phyloP scores from a whole-genome alignment of 2,888 invertebrate genomes.

The Aphodius granarius region DNA sequence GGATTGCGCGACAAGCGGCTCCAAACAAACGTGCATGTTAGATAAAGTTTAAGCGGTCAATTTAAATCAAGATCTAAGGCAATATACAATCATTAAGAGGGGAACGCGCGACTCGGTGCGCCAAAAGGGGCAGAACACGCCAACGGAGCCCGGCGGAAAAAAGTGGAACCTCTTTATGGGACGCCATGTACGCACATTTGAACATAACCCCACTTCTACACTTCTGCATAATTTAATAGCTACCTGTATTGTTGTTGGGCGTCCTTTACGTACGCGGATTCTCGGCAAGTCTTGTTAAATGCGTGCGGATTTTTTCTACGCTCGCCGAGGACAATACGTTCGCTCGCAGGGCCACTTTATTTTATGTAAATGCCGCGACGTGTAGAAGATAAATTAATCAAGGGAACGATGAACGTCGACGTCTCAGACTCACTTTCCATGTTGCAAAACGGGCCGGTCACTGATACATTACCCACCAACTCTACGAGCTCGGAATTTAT shows the following conservation, averaged over 20 bases:
- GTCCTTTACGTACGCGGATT: slow-evolving; percentile 19
- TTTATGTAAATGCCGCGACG: slow-evolving; percentile 9
- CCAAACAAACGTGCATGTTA: slow-evolving; percentile 39
- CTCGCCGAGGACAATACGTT: slow-evolving; percentile 7
- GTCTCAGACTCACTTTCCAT: slow-evolving; percentile 8
- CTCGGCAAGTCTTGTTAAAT: neutral
- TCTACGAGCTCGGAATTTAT: slow-evolving; percentile 2
- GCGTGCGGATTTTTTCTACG: slow-evolving; percentile 20
- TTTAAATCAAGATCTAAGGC: slow-evolving; percentile 45
- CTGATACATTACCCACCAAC: slow-evolving; percentile 1
- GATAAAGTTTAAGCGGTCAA: slow-evolving; percentile 42
- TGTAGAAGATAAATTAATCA: slow-evolving; percentile 14
- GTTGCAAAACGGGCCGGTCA: neutral
- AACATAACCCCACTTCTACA: slow-evolving; percentile 35
- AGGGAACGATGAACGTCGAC: neutral
- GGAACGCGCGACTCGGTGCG: neutral
- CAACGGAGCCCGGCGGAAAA: slow-evolving; percentile 42
- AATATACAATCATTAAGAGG: slow-evolving; percentile 46
- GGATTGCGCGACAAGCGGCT: slow-evolving; percentile 7
- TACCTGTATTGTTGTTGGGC: slow-evolving; percentile 39
- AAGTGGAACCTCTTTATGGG: slow-evolving; percentile 43
- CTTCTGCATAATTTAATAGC: slow-evolving; percentile 44
- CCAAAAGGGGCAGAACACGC: slow-evolving; percentile 27
- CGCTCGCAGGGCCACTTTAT: slow-evolving; percentile 4
- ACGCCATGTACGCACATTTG: slow-evolving; percentile 39